Evolutionary conservation across 2,113 vertebrate genomes (phyloP), one percentile per base, ranked within the genome.

Genomic region (Oxygymnocypris stewartii): DNA sequence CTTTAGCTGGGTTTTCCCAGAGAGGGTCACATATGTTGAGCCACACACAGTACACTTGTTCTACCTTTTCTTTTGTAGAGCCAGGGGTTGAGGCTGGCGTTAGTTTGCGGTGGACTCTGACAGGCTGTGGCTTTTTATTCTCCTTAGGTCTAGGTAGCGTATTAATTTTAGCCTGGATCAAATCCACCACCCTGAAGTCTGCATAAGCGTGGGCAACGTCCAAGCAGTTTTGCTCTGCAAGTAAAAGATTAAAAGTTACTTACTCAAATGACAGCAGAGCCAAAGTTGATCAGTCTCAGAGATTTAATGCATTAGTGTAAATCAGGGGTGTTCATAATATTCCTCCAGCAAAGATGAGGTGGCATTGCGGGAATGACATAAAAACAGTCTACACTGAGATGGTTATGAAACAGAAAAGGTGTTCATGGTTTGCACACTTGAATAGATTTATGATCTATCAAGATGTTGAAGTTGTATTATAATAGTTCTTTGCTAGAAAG

Each of bases 171-270:
- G 94, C 92, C 92, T 95, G 91, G 20, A 99, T 90, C 89, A 98
- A 84, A 40, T 95, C 90, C 85, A 96, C 94, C 84, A 97, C 91
- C 88, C 91, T 90, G 18, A 91, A 87, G 87, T 99, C 95, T 86
- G 92, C 95, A 88, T 96, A 97, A 0, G 91, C 92, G 81, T 87
- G 89, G 71, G 98, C 97, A 74, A 97, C 81, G 61, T 97, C 96
- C 67, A 98, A 94, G 86, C 93, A 95, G 87, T 80, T 95, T 80
- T 95, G 94, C 63, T 94, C 98, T 99, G 85, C 85, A 85, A 59
- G 57, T 42, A 81, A 86, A 88, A 77, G 83, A 85, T 87, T 71
- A 14, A 83, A 89, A 90, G 14, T 61, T 37, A 9, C 11, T 82
- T 47, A 89, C 23, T 87, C 9, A 83, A 76, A 79, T 75, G 84